phyloP scores from a whole-genome alignment of 2,113 vertebrate species.

The Chloropsis hardwickii region DNA sequence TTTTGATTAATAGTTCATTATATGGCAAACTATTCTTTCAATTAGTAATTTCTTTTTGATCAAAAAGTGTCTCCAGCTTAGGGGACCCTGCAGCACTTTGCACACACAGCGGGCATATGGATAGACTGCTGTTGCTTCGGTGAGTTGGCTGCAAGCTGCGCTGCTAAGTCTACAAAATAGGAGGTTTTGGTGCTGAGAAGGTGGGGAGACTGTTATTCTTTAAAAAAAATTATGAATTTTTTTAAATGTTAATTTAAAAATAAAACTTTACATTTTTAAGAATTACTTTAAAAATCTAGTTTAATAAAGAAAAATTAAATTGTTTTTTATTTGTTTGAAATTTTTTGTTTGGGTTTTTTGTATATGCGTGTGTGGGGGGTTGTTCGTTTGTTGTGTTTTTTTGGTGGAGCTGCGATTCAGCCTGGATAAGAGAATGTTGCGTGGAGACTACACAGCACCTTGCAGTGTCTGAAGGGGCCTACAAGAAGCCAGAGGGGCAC shows the following conservation, averaged over 20 bases:
- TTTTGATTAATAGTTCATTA: background rate
- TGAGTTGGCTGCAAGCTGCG: background rate
- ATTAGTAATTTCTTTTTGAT: background rate
- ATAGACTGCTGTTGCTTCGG: background rate
- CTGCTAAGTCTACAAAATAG: background rate
- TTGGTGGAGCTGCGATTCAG: background rate
- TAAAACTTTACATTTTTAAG: background rate
- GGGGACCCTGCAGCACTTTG: background rate
- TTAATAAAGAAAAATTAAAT: background rate
- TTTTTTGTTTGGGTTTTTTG: background rate
- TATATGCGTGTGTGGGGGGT: fast-evolving
- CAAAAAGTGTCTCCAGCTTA: background rate
- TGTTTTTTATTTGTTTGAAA: background rate
- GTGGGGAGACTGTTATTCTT: background rate
- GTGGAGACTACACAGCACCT: background rate
- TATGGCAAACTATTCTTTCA: background rate
- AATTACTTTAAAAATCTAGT: background rate
- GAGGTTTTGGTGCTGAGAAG: background rate
- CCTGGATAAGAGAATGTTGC: background rate
- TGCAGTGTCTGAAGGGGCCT: background rate
- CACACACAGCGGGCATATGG: fast-evolving
- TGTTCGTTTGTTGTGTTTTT: background rate
- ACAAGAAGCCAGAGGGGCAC: background rate
- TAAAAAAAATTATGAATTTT: background rate
- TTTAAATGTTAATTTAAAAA: background rate